A percentile compares a stretch with the other conserved stretches of the same genome.
These are phyloP conservation scores for Camelus bactrianus DNA, from an alignment of 2,113 vertebrate species.

Conservation along the genomic window DNA sequence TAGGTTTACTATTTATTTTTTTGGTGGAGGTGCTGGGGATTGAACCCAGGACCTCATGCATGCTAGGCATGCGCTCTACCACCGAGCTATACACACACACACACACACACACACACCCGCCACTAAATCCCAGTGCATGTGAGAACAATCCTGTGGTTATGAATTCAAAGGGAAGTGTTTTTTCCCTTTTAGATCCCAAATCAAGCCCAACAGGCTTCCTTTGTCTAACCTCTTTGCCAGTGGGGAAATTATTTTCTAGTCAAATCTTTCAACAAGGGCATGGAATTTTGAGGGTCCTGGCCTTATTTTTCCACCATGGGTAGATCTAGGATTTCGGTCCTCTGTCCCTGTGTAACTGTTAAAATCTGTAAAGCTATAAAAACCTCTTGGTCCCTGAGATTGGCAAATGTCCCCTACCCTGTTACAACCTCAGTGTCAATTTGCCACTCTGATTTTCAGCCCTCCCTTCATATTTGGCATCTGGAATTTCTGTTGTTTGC, in stretches of 20 bases:
- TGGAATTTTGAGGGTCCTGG: not conserved
- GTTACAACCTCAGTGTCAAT: not conserved
- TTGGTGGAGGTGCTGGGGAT: no score
- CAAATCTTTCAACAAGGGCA: not conserved
- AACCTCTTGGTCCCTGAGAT: not conserved
- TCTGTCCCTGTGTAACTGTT: not conserved
- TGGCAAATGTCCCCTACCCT: not conserved
- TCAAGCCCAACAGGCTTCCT: not conserved
- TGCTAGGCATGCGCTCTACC: no score
- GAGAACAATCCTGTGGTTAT: not conserved
- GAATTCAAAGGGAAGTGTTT: not conserved
- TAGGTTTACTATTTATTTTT: no score
- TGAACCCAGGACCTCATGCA: no score
- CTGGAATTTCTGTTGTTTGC: not conserved
- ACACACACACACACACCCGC: no score
- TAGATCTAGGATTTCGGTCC: not conserved
- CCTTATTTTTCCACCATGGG: not conserved
- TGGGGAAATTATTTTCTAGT: not conserved
- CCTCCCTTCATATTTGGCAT: not conserved
- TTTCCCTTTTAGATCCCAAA: not conserved
- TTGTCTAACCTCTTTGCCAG: not conserved
- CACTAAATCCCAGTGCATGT: not conserved
- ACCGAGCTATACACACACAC: no score
- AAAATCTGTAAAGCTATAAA: not conserved
- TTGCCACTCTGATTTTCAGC: not conserved